phyloP scores from a whole-genome alignment of 2,888 invertebrate genomes.

The Acleris sparsana region DNA sequence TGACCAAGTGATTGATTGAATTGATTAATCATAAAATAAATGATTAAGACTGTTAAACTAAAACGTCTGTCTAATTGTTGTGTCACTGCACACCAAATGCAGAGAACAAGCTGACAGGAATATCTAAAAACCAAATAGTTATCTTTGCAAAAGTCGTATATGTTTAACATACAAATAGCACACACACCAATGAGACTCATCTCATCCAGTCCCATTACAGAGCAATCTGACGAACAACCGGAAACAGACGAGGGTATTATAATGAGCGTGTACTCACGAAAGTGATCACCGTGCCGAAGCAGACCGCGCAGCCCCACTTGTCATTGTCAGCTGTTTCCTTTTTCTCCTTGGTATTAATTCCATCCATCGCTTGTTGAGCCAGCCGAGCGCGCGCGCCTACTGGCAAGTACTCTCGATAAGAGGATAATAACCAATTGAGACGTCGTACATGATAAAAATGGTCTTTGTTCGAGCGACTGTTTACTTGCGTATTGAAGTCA shows the following conservation, averaged over 20 bases:
- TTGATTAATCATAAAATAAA: too few relatives aligned
- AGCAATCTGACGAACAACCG: not conserved
- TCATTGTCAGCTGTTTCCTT: constrained; percentile 43
- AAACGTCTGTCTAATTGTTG: too few relatives aligned
- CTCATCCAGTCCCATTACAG: constrained; percentile 1
- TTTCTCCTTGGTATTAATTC: constrained; percentile 41
- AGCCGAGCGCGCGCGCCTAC: constrained; percentile 19
- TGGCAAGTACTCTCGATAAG: constrained; percentile 39
- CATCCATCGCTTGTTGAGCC: constrained; percentile 43
- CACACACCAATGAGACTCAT: not conserved
- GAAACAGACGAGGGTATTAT: constrained; percentile 4
- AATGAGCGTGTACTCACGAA: constrained; percentile 80
- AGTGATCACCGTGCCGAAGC: constrained; percentile 84
- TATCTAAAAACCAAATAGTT: too few relatives aligned
- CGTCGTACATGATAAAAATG: constrained; percentile 21
- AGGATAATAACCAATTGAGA: constrained; percentile 20
- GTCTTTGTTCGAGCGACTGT: constrained; percentile 13
- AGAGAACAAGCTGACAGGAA: too few relatives aligned
- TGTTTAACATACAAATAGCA: too few relatives aligned
- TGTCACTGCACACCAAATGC: too few relatives aligned
- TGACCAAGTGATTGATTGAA: too few relatives aligned
- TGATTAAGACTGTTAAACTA: too few relatives aligned
- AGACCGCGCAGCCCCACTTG: constrained; percentile 86
- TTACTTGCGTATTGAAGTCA: constrained; percentile 22
- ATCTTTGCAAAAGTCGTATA: too few relatives aligned